A percentile compares a stretch with the other conserved stretches of the same genome.
Evolutionary conservation across 2,113 vertebrate species (phyloP).

Genomic region (Myrmophylax atrothorax): DNA sequence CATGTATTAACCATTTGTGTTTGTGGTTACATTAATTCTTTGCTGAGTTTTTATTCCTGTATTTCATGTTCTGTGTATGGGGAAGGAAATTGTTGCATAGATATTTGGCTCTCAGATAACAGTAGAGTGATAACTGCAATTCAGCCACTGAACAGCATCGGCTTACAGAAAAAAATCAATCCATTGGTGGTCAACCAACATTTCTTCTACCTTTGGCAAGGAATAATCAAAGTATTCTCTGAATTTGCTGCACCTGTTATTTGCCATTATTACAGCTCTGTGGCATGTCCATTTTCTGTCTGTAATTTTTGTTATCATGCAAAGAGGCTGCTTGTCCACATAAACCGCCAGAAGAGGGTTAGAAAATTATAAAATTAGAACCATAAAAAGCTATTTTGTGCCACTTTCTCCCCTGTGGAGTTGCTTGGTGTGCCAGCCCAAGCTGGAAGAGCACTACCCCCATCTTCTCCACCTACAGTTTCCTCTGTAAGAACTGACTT

Average conservation of each 20-base stretch:
- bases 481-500: background rate
- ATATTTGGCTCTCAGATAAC: background rate
- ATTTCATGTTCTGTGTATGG: background rate
- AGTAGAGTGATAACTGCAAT: background rate
- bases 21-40: background rate
- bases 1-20: background rate
- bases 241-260: background rate
- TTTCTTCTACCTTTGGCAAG: background rate
- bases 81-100: background rate
- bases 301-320: background rate
- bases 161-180: slow-evolving; percentile 17
- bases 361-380: background rate
- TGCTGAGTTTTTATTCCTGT: background rate
- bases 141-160: background rate
- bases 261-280: background rate
- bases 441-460: background rate
- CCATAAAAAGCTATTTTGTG: background rate
- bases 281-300: background rate
- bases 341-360: background rate
- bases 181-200: background rate
- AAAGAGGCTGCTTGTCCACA: background rate
- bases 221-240: background rate
- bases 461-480: background rate
- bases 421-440: background rate
- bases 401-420: background rate